phyloP scores from a whole-genome alignment of 2,113 vertebrate genomes.

The Hippoglossus stenolepis region DNA sequence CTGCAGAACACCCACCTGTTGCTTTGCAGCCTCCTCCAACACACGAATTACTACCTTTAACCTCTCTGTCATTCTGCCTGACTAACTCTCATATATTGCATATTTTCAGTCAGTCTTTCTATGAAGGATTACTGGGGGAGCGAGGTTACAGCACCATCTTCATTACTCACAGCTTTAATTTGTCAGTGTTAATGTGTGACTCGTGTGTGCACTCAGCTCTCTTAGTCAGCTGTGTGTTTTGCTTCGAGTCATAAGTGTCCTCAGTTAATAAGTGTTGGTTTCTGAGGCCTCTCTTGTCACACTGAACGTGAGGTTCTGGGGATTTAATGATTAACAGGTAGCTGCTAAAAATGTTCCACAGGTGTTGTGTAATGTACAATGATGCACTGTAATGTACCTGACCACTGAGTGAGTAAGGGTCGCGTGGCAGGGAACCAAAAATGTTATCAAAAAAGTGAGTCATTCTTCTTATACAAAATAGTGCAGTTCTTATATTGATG shows the following conservation, averaged over 20 bases:
- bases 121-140: not conserved
- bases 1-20: not conserved
- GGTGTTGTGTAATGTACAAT: conserved; percentile 53
- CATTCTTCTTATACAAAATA: not conserved
- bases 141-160: not conserved
- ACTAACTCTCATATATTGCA: not conserved
- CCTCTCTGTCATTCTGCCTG: too few species aligned
- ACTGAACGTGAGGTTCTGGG: conserved; percentile 7
- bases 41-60: too few species aligned
- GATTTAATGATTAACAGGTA: conserved; percentile 71
- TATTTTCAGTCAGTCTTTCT: not conserved
- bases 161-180: conserved; percentile 35
- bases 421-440: conserved; percentile 3
- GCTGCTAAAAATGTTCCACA: conserved; percentile 31
- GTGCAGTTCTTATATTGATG: not conserved
- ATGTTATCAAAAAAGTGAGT: not conserved
- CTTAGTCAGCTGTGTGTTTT: conserved; percentile 24
- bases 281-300: conserved; percentile 18
- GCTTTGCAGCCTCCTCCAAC: too few species aligned
- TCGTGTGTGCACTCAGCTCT: not conserved
- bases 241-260: conserved; percentile 23
- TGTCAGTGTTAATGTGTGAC: conserved; percentile 30
- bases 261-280: conserved; percentile 38
- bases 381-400: conserved; percentile 19
- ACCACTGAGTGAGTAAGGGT: not conserved